phyloP scores from a whole-genome alignment of 1,140 invertebrate genomes.

The Schmidtea mediterranea region DNA sequence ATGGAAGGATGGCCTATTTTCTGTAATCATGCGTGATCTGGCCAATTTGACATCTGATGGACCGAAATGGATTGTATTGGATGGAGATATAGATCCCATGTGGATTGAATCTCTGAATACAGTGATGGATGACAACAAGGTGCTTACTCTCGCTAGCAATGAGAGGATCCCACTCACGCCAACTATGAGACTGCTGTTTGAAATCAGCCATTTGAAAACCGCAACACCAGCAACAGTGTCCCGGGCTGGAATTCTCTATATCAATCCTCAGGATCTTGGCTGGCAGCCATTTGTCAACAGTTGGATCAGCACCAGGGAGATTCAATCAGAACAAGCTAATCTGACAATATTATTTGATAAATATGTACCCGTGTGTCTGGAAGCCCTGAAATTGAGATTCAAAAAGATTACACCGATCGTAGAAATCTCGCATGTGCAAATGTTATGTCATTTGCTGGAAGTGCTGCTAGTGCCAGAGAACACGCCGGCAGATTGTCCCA shows the following conservation, averaged over 20 bases:
- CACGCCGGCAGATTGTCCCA: slow-evolving; percentile 47
- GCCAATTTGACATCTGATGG: slow-evolving; percentile 34
- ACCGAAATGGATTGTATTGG: slow-evolving; percentile 26
- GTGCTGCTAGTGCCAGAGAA: slow-evolving; percentile 32
- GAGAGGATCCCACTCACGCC: slow-evolving; percentile 6
- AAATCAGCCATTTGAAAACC: slow-evolving; percentile 7
- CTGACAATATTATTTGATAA: slow-evolving; percentile 19
- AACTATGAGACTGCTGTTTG: slow-evolving; percentile 7
- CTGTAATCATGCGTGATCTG: slow-evolving; percentile 76
- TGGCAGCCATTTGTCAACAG: slow-evolving; percentile 47
- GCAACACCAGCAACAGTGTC: slow-evolving; percentile 8
- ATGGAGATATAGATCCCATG: slow-evolving; percentile 9
- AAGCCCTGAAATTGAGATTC: slow-evolving; percentile 1
- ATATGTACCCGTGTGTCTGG: slow-evolving; percentile 6
- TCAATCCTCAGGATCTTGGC: slow-evolving; percentile 5
- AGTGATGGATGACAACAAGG: slow-evolving; percentile 9
- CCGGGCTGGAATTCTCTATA: slow-evolving; percentile 7
- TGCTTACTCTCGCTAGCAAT: slow-evolving; percentile 7
- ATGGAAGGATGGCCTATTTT: slow-evolving; percentile 87
- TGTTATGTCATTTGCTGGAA: slow-evolving; percentile 9
- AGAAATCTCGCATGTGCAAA: slow-evolving; percentile 9
- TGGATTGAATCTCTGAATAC: slow-evolving; percentile 9
- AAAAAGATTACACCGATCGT: slow-evolving; percentile 10
- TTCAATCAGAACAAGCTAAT: neutral
- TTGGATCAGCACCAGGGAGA: slow-evolving; percentile 49